Conservation (phyloP, 2,888 invertebrate species). For the Gastrophysa polygoni region DNA sequence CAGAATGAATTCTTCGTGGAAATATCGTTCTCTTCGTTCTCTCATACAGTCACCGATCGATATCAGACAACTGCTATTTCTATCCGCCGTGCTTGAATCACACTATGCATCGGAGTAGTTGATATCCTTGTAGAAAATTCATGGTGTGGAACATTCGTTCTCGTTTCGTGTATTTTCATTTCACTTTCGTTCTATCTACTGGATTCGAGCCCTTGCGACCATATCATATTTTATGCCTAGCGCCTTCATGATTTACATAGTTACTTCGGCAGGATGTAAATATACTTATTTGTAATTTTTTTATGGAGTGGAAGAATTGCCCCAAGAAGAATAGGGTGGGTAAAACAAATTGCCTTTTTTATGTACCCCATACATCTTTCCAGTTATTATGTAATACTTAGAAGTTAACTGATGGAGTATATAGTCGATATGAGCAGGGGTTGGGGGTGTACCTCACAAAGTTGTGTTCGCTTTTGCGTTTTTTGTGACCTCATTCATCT, state of each 20-base stretch:
- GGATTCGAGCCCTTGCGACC: constrained; percentile 8
- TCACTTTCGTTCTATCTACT: not conserved
- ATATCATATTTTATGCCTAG: constrained; percentile 19
- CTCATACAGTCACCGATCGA: no score
- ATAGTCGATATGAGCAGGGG: constrained; percentile 11
- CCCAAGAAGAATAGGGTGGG: constrained; percentile 24
- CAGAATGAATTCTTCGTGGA: no score
- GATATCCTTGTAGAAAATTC: no score
- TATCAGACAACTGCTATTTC: no score
- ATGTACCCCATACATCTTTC: constrained; percentile 25
- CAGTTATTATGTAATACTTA: constrained; percentile 28
- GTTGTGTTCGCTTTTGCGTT: no score
- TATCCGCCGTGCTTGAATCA: no score
- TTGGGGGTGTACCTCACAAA: no score
- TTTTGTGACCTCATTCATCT: no score
- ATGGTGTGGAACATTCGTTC: no score
- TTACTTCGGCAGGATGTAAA: constrained; percentile 24
- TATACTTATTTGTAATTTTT: constrained; percentile 27
- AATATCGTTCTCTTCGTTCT: no score
- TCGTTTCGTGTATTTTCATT: no score
- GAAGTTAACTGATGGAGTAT: constrained; percentile 22
- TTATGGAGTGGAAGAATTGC: constrained; percentile 29
- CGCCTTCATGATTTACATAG: constrained; percentile 25
- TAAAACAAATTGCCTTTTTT: constrained; percentile 27
- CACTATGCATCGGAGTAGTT: no score